phyloP scores from a whole-genome alignment of 1,140 invertebrate genomes.

The Druon quercuslanigerum region DNA sequence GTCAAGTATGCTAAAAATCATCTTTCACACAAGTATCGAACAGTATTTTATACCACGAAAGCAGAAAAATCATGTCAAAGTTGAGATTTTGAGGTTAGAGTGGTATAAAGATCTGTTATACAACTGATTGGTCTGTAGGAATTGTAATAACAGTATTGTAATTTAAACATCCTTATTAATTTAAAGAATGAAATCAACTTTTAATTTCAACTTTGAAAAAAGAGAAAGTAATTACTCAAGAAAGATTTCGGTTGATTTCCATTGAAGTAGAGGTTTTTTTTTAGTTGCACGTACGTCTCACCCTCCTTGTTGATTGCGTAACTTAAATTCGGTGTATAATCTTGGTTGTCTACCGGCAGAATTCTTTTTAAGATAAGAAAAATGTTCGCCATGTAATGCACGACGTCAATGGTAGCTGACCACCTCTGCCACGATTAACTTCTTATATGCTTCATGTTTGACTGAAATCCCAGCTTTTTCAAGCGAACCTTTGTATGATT shows the following conservation, averaged over 20 bases:
- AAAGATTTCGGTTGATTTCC: conserved; percentile 6
- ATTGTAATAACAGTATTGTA: no score
- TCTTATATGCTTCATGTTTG: conserved; percentile 49
- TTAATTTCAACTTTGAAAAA: background rate
- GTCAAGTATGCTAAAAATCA: no score
- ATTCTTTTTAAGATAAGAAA: conserved; percentile 52
- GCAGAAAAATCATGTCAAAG: no score
- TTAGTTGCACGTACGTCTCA: background rate
- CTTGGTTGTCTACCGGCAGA: conserved; percentile 31
- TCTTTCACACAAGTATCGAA: no score
- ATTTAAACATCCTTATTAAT: no score
- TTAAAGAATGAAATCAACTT: background rate
- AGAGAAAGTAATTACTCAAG: conserved; percentile 4
- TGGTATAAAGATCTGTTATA: no score
- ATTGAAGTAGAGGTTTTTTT: background rate
- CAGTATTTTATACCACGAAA: no score
- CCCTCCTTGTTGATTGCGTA: conserved; percentile 6
- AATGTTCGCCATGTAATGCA: conserved; percentile 53
- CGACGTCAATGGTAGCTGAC: conserved; percentile 51
- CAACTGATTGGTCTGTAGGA: no score
- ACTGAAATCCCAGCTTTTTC: background rate
- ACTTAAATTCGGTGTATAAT: conserved; percentile 1
- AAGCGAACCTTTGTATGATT: background rate
- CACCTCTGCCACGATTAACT: conserved; percentile 52
- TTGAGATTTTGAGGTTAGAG: no score